Conservation (phyloP, 2,797 vertebrate species). For the Acrocephalus scirpaceus region DNA sequence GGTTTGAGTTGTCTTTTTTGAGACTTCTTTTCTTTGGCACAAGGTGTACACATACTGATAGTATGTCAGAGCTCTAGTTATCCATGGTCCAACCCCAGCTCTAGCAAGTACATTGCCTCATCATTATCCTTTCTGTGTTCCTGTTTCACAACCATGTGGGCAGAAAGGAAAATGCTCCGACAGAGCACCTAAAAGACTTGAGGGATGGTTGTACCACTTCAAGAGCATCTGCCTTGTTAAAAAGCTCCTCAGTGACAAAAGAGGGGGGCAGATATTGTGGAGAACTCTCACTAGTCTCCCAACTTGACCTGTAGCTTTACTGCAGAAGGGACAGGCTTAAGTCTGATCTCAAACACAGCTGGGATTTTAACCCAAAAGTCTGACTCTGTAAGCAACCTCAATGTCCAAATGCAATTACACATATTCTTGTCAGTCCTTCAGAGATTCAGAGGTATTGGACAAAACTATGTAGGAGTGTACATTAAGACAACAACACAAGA, state of each 20-base stretch:
- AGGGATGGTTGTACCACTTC: background rate
- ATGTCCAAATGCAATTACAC: background rate
- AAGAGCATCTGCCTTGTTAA: background rate
- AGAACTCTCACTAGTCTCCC: background rate
- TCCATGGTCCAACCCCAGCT: background rate
- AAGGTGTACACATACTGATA: background rate
- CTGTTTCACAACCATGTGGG: accelerated
- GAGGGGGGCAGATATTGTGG: background rate
- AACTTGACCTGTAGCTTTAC: background rate
- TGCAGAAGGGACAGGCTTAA: background rate
- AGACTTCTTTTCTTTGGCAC: background rate
- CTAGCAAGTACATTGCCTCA: background rate
- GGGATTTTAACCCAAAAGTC: background rate
- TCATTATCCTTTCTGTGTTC: background rate
- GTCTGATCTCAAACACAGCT: background rate
- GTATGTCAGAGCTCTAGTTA: background rate
- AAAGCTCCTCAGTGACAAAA: background rate
- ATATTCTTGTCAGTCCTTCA: background rate
- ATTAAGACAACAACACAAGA: background rate
- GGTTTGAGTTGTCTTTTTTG: background rate
- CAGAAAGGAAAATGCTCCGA: background rate
- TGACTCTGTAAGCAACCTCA: background rate
- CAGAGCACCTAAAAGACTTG: background rate
- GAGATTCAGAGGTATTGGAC: background rate
- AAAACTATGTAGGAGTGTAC: background rate